These are phyloP conservation scores for Protodeltote pygarga DNA, from an alignment of 2,888 invertebrate genomes.

Conservation along the genomic window DNA sequence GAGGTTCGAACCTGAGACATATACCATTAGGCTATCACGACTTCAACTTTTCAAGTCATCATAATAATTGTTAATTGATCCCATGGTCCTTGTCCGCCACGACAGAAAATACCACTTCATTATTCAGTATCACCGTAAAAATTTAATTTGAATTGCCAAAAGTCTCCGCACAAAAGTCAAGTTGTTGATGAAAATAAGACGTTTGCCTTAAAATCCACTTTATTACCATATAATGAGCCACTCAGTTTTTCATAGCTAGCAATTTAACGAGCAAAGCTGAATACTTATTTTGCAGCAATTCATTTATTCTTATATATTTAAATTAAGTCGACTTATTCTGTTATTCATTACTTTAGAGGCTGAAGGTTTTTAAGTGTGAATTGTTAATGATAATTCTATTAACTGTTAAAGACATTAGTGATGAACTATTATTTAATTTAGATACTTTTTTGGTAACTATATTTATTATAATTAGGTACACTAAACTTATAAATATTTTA, in stretches of 20 bases:
- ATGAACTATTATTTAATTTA: no score
- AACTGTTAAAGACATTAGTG: no score
- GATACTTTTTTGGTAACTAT: no score
- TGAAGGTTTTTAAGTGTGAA: constrained; percentile 5
- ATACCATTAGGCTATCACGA: no score
- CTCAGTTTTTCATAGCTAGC: constrained; percentile 49
- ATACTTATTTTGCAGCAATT: constrained; percentile 45
- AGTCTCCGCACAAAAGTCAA: constrained; percentile 44
- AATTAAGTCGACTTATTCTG: constrained; percentile 30
- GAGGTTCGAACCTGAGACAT: no score
- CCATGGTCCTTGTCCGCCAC: neutral
- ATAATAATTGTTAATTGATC: neutral
- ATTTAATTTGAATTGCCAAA: constrained; percentile 44
- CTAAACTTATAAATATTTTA: no score
- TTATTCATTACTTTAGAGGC: constrained; percentile 5
- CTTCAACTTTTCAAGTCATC: no score
- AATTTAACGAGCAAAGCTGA: constrained; percentile 40
- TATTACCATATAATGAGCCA: constrained; percentile 51
- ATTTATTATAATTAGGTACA: no score
- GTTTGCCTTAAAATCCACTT: constrained; percentile 50
- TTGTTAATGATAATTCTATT: neutral
- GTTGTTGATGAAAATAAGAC: constrained; percentile 48
- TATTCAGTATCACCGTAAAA: constrained; percentile 31
- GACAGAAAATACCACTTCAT: constrained; percentile 36
- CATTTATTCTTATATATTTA: constrained; percentile 50